These are phyloP conservation scores for Cephus pulcher DNA, from an alignment of 2,888 invertebrate species.

Conservation along the genomic window DNA sequence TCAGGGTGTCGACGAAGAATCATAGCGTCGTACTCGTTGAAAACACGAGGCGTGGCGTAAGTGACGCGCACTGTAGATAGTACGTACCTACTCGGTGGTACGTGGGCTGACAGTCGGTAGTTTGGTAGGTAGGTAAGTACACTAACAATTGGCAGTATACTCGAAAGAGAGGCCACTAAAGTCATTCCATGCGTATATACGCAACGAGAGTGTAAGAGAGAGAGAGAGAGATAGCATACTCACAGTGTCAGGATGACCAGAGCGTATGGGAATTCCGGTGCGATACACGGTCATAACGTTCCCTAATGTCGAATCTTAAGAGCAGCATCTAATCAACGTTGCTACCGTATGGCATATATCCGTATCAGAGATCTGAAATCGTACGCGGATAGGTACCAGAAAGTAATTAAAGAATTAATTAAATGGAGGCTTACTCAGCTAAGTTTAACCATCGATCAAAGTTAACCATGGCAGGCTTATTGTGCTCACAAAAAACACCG, in stretches of 20 bases:
- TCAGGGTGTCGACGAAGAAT: not conserved
- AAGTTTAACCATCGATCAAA: slow-evolving; percentile 59
- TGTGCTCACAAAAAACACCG: slow-evolving; percentile 55
- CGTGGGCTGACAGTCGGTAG: not conserved
- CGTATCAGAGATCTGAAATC: slow-evolving; percentile 44
- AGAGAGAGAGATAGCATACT: not conserved
- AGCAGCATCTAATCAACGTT: slow-evolving; percentile 4
- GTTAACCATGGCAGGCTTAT: slow-evolving; percentile 51
- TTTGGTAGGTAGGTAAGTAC: not conserved
- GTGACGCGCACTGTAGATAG: slow-evolving; percentile 26
- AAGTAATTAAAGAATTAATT: slow-evolving; percentile 65
- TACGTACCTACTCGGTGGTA: not conserved
- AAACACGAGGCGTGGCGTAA: slow-evolving; percentile 33
- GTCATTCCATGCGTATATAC: not conserved
- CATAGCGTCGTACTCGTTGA: slow-evolving; percentile 3
- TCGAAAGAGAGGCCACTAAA: not conserved
- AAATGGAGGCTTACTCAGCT: slow-evolving; percentile 64
- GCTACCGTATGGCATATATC: slow-evolving; percentile 44
- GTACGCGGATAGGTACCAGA: slow-evolving; percentile 31
- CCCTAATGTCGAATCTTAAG: not conserved
- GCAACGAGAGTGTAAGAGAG: not conserved
- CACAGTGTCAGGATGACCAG: not conserved
- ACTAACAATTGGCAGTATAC: not conserved
- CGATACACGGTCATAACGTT: not conserved
- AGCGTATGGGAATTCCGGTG: not conserved